Percentiles rank a stretch among this genome's conserved stretches.
These are phyloP conservation scores for Aspidiotus rigidus DNA, from an alignment of 2,888 invertebrate species.

Conservation along the genomic window DNA sequence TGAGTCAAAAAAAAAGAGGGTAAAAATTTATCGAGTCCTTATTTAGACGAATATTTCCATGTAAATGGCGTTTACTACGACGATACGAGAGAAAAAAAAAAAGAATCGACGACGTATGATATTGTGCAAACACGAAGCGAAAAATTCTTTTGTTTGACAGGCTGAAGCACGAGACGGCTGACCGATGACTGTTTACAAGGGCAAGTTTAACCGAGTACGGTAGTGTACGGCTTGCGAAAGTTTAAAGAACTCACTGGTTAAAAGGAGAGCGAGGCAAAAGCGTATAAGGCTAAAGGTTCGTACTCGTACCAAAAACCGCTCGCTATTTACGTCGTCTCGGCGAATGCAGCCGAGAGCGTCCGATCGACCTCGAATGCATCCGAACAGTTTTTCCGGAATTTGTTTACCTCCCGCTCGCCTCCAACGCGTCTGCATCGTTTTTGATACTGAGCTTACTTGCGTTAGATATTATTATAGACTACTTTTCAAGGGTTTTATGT, in stretches of 20 bases:
- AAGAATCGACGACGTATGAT: too few species aligned
- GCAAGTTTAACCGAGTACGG: not conserved
- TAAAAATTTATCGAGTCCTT: too few species aligned
- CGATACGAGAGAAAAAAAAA: too few species aligned
- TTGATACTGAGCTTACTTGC: too few species aligned
- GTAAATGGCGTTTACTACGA: too few species aligned
- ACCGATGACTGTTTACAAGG: not conserved
- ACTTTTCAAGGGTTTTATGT: constrained; percentile 17
- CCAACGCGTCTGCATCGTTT: too few species aligned
- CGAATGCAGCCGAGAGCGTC: not conserved
- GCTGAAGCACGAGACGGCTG: not conserved
- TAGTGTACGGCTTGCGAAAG: not conserved
- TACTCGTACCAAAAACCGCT: not conserved
- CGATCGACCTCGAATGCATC: not conserved
- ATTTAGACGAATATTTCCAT: too few species aligned
- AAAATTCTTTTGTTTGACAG: not conserved
- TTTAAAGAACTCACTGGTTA: too few species aligned
- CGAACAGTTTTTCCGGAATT: constrained; percentile 3
- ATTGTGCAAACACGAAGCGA: not conserved
- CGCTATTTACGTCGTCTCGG: not conserved
- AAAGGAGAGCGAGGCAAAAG: too few species aligned
- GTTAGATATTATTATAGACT: not conserved
- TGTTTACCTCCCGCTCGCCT: constrained; percentile 10
- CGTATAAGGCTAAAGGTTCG: too few species aligned
- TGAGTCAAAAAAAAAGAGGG: too few species aligned